Percentiles rank a stretch among this genome's conserved stretches.
phyloP scores from a whole-genome alignment of 1,140 invertebrate species.

The Lineus longissimus region DNA sequence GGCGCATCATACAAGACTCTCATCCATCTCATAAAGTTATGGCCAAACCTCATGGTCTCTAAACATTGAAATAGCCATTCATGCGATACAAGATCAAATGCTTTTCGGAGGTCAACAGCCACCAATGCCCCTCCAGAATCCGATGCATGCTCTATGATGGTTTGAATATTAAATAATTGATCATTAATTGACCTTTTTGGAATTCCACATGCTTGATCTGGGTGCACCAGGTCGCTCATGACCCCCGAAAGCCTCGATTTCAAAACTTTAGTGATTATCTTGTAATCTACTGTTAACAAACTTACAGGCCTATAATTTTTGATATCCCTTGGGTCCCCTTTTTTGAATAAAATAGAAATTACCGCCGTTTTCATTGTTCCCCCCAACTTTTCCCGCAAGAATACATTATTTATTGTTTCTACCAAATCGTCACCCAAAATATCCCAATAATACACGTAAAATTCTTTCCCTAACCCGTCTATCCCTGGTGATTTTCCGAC shows the following conservation, averaged over 20 bases:
- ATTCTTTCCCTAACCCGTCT: background rate
- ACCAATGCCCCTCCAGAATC: background rate
- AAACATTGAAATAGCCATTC: too few relatives aligned
- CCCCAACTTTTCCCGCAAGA: background rate
- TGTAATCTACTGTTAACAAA: background rate
- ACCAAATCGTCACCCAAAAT: background rate
- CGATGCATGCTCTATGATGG: background rate
- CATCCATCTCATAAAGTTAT: background rate
- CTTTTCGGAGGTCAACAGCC: background rate
- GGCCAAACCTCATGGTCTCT: too few relatives aligned
- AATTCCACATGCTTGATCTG: too few relatives aligned
- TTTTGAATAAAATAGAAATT: background rate
- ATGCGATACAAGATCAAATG: background rate
- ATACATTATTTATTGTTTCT: background rate
- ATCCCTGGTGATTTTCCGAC: background rate
- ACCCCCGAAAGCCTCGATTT: background rate
- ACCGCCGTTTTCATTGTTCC: background rate
- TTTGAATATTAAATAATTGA: background rate
- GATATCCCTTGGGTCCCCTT: background rate
- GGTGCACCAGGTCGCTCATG: background rate
- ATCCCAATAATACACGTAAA: background rate
- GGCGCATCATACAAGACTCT: background rate
- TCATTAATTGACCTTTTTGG: background rate
- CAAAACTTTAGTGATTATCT: background rate
- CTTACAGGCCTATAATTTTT: background rate